These are phyloP conservation scores for Arnoldichthys spilopterus DNA, from an alignment of 2,797 vertebrate genomes.

Conservation along the genomic window DNA sequence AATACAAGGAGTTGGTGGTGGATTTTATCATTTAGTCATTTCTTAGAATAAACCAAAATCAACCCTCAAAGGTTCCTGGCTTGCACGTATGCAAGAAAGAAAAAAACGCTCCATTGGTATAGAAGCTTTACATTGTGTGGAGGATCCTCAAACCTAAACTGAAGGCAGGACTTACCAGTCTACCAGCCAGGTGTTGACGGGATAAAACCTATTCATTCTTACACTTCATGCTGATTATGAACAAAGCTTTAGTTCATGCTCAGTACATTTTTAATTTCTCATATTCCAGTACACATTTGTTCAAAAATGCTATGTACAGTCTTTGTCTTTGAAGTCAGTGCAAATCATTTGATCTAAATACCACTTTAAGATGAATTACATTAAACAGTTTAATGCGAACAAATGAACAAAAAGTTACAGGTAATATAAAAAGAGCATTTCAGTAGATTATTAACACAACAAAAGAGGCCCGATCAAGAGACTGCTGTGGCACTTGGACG, in stretches of 20 bases:
- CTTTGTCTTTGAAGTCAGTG: slow-evolving; percentile 77
- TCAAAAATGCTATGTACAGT: slow-evolving; percentile 94
- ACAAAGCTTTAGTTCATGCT: slow-evolving; percentile 89
- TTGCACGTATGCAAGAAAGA: no score
- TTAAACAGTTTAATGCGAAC: slow-evolving; percentile 76
- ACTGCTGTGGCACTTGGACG: not conserved
- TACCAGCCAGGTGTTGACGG: not conserved
- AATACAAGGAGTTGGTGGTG: no score
- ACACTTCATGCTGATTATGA: not conserved
- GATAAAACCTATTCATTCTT: not conserved
- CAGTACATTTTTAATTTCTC: slow-evolving; percentile 88
- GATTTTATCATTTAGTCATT: no score
- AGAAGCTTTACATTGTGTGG: no score
- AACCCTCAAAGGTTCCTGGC: no score
- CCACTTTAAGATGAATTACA: slow-evolving; percentile 87
- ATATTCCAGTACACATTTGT: slow-evolving; percentile 97
- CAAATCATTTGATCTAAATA: slow-evolving; percentile 23
- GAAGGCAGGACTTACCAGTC: no score
- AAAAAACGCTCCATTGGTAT: no score
- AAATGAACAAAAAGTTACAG: slow-evolving; percentile 8
- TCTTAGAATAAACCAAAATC: no score
- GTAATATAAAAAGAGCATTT: slow-evolving; percentile 23
- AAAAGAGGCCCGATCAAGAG: not conserved
- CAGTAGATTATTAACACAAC: slow-evolving; percentile 20
- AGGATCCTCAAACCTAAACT: no score